phyloP scores from a whole-genome alignment of 1,140 invertebrate genomes.

The Holcopasites calliopsidis region DNA sequence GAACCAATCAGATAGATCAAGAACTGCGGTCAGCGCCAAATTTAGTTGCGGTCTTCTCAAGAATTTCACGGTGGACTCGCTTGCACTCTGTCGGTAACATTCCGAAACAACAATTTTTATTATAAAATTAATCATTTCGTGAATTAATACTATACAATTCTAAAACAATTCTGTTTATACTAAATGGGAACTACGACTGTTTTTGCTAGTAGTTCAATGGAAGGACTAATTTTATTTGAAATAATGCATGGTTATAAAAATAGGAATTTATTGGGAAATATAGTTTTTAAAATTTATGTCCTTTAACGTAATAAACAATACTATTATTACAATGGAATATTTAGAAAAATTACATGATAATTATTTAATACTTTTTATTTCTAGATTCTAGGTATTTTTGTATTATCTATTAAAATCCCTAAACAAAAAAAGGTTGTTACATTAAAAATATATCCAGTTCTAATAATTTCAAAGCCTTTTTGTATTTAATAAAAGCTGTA shows the following conservation, averaged over 20 bases:
- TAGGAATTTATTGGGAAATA: not conserved
- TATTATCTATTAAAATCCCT: not conserved
- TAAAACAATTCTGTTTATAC: not conserved
- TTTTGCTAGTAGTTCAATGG: not conserved
- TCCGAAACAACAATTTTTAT: not conserved
- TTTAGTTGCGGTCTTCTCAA: conserved; percentile 30
- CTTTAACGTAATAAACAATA: not conserved
- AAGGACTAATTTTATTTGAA: not conserved
- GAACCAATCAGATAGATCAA: conserved; percentile 50
- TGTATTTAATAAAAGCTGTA: not conserved
- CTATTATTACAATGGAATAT: not conserved
- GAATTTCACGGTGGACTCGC: not conserved
- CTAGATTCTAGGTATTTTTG: not conserved
- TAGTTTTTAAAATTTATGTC: not conserved
- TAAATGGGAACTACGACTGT: no score
- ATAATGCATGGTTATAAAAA: not conserved
- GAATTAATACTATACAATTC: not conserved
- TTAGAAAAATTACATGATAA: not conserved
- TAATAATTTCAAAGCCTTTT: not conserved
- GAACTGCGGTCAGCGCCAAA: conserved; percentile 19
- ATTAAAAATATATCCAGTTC: not conserved
- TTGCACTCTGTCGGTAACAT: conserved; percentile 35
- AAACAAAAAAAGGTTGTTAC: not conserved
- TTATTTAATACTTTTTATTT: no score
- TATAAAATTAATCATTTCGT: not conserved